A percentile compares a stretch with the other conserved stretches of the same genome.
Conservation (phyloP, 2,113 vertebrate species). For the Tonatia bakeri region DNA sequence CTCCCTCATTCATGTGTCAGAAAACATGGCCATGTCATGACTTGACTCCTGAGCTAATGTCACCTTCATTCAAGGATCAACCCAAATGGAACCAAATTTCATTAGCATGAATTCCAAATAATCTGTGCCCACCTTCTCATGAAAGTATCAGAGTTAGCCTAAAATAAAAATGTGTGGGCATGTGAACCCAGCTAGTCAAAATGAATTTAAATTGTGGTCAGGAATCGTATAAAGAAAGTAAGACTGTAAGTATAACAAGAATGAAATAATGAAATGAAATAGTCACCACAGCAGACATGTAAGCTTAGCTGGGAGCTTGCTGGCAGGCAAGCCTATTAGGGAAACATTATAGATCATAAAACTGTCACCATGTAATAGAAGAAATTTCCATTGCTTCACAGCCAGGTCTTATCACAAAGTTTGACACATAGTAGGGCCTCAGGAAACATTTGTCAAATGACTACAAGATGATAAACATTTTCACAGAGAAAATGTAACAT, state of each 20-base stretch:
- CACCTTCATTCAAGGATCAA: neutral
- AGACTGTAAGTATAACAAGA: neutral
- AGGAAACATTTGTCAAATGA: conserved; percentile 9
- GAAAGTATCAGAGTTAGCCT: neutral
- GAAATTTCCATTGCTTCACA: neutral
- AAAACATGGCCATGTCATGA: neutral
- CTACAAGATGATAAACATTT: conserved; percentile 4
- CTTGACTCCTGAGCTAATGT: neutral
- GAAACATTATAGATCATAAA: neutral
- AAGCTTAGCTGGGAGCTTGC: neutral
- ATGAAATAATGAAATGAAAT: conserved; percentile 11
- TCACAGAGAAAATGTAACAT: neutral
- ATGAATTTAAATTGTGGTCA: conserved; percentile 12
- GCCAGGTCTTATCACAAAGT: neutral
- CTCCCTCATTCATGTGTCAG: neutral
- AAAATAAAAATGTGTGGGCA: conserved; percentile 25
- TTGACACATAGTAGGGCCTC: neutral
- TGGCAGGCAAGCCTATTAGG: neutral
- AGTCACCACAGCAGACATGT: neutral
- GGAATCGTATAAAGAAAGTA: neutral
- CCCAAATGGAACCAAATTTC: neutral
- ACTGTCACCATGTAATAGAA: conserved; percentile 4
- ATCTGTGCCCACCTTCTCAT: neutral
- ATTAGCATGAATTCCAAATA: conserved; percentile 10
- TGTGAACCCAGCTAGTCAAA: neutral